Evolutionary conservation across 2,888 invertebrate species (phyloP), one percentile per base, ranked within the genome.

Genomic region (Quadroppia sp.): DNA sequence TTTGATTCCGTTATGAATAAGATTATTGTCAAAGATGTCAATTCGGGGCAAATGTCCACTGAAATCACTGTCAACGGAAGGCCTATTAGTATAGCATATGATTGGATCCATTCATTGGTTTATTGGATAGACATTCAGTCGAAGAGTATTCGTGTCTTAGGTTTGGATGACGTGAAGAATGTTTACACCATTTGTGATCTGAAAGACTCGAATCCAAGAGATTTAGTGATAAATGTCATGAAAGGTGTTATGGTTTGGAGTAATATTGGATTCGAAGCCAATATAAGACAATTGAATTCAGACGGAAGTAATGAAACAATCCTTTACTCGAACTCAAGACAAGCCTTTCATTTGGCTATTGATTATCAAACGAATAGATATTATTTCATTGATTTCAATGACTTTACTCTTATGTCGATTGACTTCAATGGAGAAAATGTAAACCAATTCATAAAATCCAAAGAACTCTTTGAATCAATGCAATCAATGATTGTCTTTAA

Each of bases 361-460:
- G 59, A 59, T 17, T 59, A 59, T 30, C 15, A 59, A 2, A 30
- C 4, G 13, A 17, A 59, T 6, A 59, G 32, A 59, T 59, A 59
- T 30, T 59, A 30, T 59, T 59, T 59, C 59, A 32, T 59, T 59
- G 59, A 59, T 59, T 15, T 32, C 13, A 59, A 15, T 17, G 59
- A 59, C 36, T 36, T n/a, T n/a, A n/a, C n/a, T n/a, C n/a, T n/a
- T n/a, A n/a, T 28, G 15, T 59, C 59, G 30, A 15, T 30, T n/a
- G 59, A 59, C 32, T 59, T 59, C 59, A n/a, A 59, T 13, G 59
- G 59, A 2, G 13, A 28, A 4, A 32, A 30, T 11, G 32, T 30
- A 59, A n/a, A 17, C 2, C 17, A 30, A 17, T 59, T 28, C 30
- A 32, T 59, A 1, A 32, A 59, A 59, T 59, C 59, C 2, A 17